These are phyloP conservation scores for Esox masquinongy DNA, from an alignment of 2,797 vertebrate genomes.

Conservation along the genomic window DNA sequence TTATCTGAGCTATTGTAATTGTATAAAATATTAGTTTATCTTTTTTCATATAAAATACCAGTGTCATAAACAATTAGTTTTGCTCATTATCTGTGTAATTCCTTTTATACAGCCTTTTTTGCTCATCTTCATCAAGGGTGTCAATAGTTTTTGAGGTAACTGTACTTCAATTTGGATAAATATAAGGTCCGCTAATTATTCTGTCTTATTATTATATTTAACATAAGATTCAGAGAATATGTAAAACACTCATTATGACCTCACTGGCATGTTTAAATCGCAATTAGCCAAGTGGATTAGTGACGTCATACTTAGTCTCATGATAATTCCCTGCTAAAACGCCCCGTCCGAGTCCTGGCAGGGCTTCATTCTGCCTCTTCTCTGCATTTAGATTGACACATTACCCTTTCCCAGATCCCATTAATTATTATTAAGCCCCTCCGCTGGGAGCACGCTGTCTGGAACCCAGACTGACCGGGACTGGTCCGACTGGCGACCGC, in stretches of 20 bases:
- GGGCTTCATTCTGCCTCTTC: constrained; percentile 24
- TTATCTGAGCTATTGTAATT: no score
- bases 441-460: background rate
- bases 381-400: constrained; percentile 42
- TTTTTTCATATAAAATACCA: no score
- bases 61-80: no score
- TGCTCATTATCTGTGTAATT: no score
- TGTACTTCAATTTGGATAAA: no score
- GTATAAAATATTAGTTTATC: no score
- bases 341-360: constrained; percentile 2
- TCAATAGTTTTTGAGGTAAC: no score
- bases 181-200: no score
- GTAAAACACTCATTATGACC: background rate
- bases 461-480: background rate
- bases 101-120: no score
- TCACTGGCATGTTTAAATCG: background rate
- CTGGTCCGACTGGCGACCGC: background rate
- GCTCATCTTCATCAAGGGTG: no score
- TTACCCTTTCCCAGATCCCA: constrained; percentile 31
- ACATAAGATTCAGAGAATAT: background rate
- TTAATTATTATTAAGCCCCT: constrained; percentile 29
- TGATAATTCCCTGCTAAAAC: background rate
- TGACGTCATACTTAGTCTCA: background rate
- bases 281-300: background rate
- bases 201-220: background rate